Evolutionary conservation across 2,797 vertebrate genomes (phyloP), one percentile per base, ranked within the genome.

Genomic region (Bradypodion ventrale): DNA sequence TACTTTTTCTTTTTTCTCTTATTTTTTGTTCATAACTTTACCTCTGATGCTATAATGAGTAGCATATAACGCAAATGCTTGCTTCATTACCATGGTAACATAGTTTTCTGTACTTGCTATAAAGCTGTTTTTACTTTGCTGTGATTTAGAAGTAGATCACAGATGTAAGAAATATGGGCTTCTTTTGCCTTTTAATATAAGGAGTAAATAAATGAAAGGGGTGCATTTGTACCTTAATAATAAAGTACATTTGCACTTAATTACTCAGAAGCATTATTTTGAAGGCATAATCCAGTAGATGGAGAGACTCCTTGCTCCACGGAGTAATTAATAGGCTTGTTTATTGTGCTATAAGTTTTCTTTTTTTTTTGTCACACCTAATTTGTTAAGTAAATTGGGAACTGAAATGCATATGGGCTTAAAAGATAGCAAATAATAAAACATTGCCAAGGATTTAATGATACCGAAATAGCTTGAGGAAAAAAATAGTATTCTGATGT

Each of bases 311-410:
- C 74, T 73, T 90, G 72, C 40, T 91, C 85, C 68, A 76, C 40
- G 4, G 79, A 84, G 89, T 93, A 93, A 94, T 95, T 95, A 94
- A 93, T 93, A 90, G 77, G 83, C n/a, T 87, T 94, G 87, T 85
- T 95, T 92, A 93, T 93, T 92, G 75, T 93, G 89, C 74, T 92
- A 35, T 89, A 94, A 81, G 73, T 90, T 94, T 94, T 92, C 91
- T 65, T 83, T 32, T n/a, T n/a, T n/a, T 91, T 91, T 93, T 92
- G 74, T 92, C 88, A 94, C 87, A 91, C 63, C 91, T 87, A 93
- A 94, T 93, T 95, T 91, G 75, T 92, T 94, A 94, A 94, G 87
- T 91, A 94, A 94, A 95, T 94, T 93, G 95, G 87, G 90, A 66
- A 49, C 56, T 83, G 87, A 92, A 94, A 91, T 93, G 87, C 84